phyloP scores from a whole-genome alignment of 2,113 vertebrate genomes.

The Boulengeromyrus knoepffleri region DNA sequence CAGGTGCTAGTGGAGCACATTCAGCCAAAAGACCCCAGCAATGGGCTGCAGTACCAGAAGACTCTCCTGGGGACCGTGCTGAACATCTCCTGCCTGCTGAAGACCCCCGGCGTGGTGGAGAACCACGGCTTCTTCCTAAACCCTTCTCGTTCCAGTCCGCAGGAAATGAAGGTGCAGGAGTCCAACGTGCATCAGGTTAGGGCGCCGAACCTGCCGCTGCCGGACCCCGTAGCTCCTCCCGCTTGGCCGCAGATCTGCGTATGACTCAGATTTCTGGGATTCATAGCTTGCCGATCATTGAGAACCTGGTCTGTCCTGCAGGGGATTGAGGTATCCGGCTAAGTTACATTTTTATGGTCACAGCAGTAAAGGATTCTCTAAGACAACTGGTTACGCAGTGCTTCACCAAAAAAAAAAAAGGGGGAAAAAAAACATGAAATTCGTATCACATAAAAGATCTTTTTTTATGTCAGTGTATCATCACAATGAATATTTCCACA shows the following conservation, averaged over 20 bases:
- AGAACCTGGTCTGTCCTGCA: not conserved
- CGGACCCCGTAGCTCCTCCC: not conserved
- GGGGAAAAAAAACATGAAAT: too few relatives aligned
- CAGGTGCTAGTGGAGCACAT: slow-evolving; percentile 86
- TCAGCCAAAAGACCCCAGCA: slow-evolving; percentile 86
- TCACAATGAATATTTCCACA: not conserved
- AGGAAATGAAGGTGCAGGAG: slow-evolving; percentile 95
- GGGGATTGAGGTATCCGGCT: not conserved
- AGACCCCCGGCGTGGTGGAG: slow-evolving; percentile 89
- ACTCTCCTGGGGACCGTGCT: slow-evolving; percentile 76
- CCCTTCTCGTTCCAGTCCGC: slow-evolving; percentile 85
- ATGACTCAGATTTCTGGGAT: not conserved
- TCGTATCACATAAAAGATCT: not conserved
- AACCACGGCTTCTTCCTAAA: slow-evolving; percentile 88
- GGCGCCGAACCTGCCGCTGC: not conserved
- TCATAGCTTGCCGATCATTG: not conserved
- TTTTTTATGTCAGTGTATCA: not conserved
- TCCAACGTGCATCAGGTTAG: slow-evolving; percentile 92
- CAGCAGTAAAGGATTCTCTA: not conserved
- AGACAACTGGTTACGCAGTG: not conserved
- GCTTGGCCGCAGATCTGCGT: not conserved
- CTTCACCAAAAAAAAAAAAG: not conserved
- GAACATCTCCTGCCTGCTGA: slow-evolving; percentile 86
- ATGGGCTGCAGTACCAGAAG: slow-evolving; percentile 92
- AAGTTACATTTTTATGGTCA: not conserved